Evolutionary conservation across 2,888 invertebrate genomes (phyloP).

Genomic region (Acanthoscelides obtectus): DNA sequence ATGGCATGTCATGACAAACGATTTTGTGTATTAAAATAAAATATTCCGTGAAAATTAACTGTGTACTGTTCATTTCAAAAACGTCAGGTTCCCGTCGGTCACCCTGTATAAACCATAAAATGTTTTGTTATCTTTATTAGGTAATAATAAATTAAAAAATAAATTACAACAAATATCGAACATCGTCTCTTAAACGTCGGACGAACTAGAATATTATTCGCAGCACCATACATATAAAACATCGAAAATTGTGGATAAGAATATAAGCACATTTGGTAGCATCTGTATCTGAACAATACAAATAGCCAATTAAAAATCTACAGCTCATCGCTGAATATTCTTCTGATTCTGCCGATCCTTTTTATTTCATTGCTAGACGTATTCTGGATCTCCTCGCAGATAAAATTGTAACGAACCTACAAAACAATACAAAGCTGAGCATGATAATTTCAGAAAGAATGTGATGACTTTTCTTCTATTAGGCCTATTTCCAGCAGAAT

Average conservation of each 20-base stretch:
- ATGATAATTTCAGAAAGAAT: no score
- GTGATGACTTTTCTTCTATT: no score
- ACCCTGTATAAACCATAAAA: no score
- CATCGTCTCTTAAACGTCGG: background rate
- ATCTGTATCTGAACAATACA: background rate
- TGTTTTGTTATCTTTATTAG: background rate
- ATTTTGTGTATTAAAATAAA: no score
- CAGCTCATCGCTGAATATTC: constrained; percentile 30
- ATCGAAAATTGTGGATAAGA: background rate
- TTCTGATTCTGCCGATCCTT: constrained; percentile 38
- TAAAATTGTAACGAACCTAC: constrained; percentile 55
- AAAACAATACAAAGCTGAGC: no score
- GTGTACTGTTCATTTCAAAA: no score
- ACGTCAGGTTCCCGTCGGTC: no score
- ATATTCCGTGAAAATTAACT: no score
- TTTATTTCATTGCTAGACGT: constrained; percentile 59
- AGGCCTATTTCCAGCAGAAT: no score
- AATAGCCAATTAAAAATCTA: no score
- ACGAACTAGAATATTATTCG: background rate
- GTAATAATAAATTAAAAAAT: background rate
- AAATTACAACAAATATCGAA: background rate
- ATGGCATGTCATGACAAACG: no score
- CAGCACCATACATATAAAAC: background rate
- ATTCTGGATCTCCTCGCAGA: constrained; percentile 65
- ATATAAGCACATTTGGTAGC: background rate